Conservation (phyloP, 2,797 vertebrate species). For the Smutsia gigantea region DNA sequence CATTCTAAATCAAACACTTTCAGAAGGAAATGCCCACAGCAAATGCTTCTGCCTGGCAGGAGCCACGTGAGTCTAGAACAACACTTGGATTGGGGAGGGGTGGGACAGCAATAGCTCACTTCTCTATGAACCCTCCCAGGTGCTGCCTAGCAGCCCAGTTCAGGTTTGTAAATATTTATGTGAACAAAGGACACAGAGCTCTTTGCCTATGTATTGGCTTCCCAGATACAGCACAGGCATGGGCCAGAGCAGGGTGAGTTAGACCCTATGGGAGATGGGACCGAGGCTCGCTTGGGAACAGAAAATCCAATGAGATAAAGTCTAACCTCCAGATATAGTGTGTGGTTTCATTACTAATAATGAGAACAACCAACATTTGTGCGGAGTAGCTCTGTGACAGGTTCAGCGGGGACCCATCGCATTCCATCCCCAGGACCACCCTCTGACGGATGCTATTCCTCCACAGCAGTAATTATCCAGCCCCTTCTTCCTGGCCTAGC, state of each 20-base stretch:
- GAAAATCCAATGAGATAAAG: background rate
- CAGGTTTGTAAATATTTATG: background rate
- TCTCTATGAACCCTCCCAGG: background rate
- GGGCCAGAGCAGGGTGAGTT: background rate
- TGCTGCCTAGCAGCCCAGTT: too few relatives aligned
- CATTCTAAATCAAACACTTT: background rate
- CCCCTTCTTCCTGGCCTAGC: too few relatives aligned
- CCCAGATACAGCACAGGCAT: background rate
- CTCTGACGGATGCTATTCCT: background rate
- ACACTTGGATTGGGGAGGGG: accelerated
- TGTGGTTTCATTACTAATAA: background rate
- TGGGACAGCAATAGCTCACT: accelerated
- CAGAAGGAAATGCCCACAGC: background rate
- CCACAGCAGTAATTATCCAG: background rate
- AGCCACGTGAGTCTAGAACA: accelerated
- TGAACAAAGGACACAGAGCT: background rate
- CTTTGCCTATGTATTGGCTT: background rate
- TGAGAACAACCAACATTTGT: background rate
- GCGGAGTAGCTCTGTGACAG: background rate
- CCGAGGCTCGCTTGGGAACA: background rate
- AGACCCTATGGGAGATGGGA: background rate
- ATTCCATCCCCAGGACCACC: background rate
- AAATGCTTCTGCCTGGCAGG: background rate
- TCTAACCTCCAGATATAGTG: background rate
- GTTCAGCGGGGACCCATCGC: background rate